Base-by-base conservation (phyloP, 2,113 vertebrate species). In the Rhinolophus ferrumequinum region DNA sequence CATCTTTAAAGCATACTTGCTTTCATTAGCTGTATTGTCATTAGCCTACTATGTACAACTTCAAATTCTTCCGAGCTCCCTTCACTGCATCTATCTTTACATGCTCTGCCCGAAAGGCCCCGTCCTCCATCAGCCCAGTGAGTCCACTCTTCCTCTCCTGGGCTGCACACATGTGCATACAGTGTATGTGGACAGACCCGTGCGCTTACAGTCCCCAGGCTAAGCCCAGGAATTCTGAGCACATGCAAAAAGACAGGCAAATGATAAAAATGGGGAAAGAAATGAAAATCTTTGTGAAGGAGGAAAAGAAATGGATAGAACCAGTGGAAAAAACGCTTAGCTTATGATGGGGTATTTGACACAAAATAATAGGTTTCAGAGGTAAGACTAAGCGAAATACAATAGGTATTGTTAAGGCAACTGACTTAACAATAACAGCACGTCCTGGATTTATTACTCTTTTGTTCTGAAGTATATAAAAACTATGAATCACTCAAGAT, bases 401-500 rank as follows among this genome's bases (percentile, higher is more conserved):
- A 82, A 76, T 62, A 80, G 24, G 77, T 75, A 69, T 5, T 47
- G 2, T 26, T 69, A 88, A 89, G 44, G 67, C 13, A 50, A 58
- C 67, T 7, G 19, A 47, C 33, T 85, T 80, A 85, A 92, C 28
- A 83, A 13, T 21, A 86, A 88, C 6, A 87, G n/a, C 24, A 54
- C 8, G 47, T 75, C 44, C 41, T 56, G 26, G 35, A 81, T 56
- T 76, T 85, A 93, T 62, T 93, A 87, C 19, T 75, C 52, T 67
- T 35, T 67, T 83, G 13, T 81, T 69, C 52, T 64, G 41, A 80
- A 66, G n/a, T 56, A 66, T 44, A 80, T 41, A 50, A 21, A 88
- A 95, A 79, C 79, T 90, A 75, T 81, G 18, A 81, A 44, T 81
- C 60, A 62, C 19, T 77, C 47, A 95, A 73, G 79, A 73, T 60